A percentile compares a stretch with the other conserved stretches of the same genome.
Evolutionary conservation across 1,140 invertebrate species (phyloP).

Genomic region (Apis laboriosa): DNA sequence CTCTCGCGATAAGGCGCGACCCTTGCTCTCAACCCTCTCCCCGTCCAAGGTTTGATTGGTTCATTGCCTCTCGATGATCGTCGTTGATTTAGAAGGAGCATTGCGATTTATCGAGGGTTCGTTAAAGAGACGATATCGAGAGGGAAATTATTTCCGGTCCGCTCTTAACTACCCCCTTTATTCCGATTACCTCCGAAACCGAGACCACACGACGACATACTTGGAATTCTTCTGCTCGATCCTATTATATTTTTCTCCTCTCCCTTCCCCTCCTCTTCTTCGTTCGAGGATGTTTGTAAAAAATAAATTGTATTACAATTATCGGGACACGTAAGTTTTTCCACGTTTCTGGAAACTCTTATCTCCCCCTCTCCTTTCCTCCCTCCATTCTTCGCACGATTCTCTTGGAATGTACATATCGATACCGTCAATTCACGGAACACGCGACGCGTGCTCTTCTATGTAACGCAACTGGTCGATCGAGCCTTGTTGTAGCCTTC

Average conservation of each 20-base stretch:
- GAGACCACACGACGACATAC: neutral
- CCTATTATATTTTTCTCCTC: no score
- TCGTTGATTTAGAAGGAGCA: constrained; percentile 31
- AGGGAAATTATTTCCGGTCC: constrained; percentile 41
- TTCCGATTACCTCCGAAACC: neutral
- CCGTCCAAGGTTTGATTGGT: constrained; percentile 39
- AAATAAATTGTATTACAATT: constrained; percentile 48
- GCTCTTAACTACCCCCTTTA: constrained; percentile 30
- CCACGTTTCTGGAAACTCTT: neutral
- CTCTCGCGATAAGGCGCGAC: neutral
- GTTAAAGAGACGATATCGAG: constrained; percentile 42
- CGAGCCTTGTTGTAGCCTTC: no score
- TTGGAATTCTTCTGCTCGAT: neutral
- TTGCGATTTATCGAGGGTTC: constrained; percentile 25
- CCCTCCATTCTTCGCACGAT: constrained; percentile 1
- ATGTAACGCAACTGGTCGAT: neutral
- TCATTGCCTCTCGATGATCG: constrained; percentile 24
- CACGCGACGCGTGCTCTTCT: no score
- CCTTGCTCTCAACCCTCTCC: constrained; percentile 1
- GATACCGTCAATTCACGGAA: neutral
- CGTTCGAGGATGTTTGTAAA: constrained; percentile 8
- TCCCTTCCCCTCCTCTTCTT: neutral
- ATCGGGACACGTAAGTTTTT: neutral
- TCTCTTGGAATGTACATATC: neutral
- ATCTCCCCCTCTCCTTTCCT: constrained; percentile 24